Evolutionary conservation across 2,797 vertebrate genomes (phyloP).

Genomic region (Ciconia nigra): DNA sequence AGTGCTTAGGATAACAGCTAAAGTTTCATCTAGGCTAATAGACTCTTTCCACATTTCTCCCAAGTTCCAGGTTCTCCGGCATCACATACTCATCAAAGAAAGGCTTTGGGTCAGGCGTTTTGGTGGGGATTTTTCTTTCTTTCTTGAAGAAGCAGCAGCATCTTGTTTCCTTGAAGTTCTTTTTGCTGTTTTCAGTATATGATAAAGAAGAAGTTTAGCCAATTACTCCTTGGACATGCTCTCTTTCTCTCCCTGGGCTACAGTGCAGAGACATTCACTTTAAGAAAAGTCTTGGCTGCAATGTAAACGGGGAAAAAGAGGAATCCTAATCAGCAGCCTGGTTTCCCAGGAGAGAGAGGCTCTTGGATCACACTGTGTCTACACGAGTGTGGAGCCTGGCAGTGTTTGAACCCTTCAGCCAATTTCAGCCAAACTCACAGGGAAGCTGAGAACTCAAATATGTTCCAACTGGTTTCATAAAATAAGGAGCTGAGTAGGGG

Average conservation of each 20-base stretch:
- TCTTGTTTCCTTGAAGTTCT: not conserved
- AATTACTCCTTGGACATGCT: not conserved
- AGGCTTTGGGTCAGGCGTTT: not conserved
- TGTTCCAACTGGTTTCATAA: not conserved
- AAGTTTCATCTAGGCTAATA: conserved; percentile 1
- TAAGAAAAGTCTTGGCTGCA: not conserved
- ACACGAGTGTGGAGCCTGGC: not conserved
- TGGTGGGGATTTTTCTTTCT: not conserved
- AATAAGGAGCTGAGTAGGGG: not conserved
- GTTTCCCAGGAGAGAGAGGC: not conserved
- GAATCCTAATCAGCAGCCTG: not conserved
- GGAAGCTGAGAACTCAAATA: not conserved
- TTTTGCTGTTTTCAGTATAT: not conserved
- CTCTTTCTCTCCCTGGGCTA: not conserved
- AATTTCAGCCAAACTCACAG: not conserved
- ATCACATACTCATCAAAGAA: not conserved
- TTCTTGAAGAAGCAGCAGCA: not conserved
- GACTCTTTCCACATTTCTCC: not conserved
- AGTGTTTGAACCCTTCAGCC: not conserved
- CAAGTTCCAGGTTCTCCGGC: not conserved
- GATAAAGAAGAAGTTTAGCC: not conserved
- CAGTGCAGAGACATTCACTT: not conserved
- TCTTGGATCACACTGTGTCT: not conserved
- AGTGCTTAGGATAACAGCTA: conserved; percentile 22
- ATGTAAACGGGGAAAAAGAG: not conserved